phyloP scores from a whole-genome alignment of 2,888 invertebrate genomes.

The Thysanoteuthis rhombus region DNA sequence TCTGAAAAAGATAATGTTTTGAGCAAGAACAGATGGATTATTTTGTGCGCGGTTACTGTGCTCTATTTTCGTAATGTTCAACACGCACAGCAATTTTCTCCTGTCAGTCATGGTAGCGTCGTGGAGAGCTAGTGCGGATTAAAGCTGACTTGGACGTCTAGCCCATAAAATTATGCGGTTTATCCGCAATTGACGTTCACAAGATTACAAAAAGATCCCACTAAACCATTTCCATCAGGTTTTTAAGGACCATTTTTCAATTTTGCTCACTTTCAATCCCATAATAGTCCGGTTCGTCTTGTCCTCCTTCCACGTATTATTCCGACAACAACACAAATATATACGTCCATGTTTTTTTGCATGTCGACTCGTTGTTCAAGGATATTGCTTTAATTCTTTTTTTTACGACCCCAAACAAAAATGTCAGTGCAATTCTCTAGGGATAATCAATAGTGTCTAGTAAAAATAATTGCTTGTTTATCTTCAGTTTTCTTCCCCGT shows the following conservation, averaged over 20 bases:
- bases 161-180: background rate
- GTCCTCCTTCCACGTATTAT: background rate
- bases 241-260: background rate
- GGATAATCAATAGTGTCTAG: background rate
- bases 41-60: background rate
- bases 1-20: background rate
- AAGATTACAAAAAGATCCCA: background rate
- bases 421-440: background rate
- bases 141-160: background rate
- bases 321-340: background rate
- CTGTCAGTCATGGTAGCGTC: background rate
- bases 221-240: background rate
- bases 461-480: background rate
- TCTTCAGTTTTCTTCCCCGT: background rate
- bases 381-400: background rate
- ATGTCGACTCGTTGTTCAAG: background rate
- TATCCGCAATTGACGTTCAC: background rate
- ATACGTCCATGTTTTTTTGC: background rate
- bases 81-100: background rate
- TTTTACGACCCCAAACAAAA: background rate
- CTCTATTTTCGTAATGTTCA: background rate
- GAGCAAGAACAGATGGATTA: background rate
- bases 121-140: background rate
- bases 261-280: background rate
- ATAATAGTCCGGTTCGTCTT: background rate